These are phyloP conservation scores for Strigamia transsilvanica DNA, from an alignment of 2,888 invertebrate species.

Conservation along the genomic window DNA sequence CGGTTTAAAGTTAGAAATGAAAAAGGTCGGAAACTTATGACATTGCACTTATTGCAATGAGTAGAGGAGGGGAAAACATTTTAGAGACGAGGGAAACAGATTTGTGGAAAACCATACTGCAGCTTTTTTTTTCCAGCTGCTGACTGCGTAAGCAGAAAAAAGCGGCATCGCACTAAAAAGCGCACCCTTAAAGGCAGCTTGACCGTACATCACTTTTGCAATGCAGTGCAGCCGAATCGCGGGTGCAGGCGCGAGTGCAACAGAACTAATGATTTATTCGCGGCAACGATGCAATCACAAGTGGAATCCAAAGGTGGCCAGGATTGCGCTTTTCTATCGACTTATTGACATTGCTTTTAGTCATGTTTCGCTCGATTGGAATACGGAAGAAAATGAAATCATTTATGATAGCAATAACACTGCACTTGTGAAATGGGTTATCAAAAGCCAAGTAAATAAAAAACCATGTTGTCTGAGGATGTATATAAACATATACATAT, in stretches of 20 bases:
- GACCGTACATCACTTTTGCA: slow-evolving; percentile 31
- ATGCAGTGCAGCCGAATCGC: slow-evolving; percentile 19
- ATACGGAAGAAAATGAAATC: neutral
- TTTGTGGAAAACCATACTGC: slow-evolving; percentile 30
- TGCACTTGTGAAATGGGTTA: slow-evolving; percentile 4
- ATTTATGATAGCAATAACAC: neutral
- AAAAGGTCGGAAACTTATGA: neutral
- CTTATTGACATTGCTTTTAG: too few relatives aligned
- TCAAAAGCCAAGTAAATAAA: slow-evolving; percentile 17
- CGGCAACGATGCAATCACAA: neutral
- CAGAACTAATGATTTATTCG: slow-evolving; percentile 23
- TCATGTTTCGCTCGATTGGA: neutral
- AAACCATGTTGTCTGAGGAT: too few relatives aligned
- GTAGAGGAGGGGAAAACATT: neutral
- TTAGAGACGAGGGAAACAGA: slow-evolving; percentile 1
- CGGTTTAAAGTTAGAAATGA: neutral
- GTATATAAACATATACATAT: too few relatives aligned
- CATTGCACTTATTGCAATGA: slow-evolving; percentile 8
- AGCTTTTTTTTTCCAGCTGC: slow-evolving; percentile 25
- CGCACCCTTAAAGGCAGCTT: slow-evolving; percentile 33
- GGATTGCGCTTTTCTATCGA: neutral
- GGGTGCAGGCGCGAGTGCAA: neutral
- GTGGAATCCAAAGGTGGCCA: neutral
- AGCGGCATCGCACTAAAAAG: slow-evolving; percentile 26
- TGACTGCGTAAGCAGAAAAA: slow-evolving; percentile 36